Evolutionary conservation across 2,888 invertebrate genomes (phyloP), one percentile per base, ranked within the genome.

Genomic region (Mayetiola destructor): DNA sequence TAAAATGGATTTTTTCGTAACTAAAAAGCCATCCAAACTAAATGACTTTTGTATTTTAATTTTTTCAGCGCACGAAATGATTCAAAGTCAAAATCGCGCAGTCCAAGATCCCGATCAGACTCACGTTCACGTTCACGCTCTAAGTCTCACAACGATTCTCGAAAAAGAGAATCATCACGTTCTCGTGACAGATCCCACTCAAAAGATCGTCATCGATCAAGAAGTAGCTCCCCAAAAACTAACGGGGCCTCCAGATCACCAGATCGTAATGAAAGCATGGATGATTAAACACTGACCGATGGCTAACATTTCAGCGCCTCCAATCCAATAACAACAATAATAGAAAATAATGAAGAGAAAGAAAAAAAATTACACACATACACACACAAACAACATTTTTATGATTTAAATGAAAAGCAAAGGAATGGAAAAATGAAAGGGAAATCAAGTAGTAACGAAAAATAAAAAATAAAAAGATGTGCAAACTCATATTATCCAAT

Each of bases 121-220:
- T 72, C 73, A 8, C 71, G 73, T 56, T 75, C 75, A 12, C 68
- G 71, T 37, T 74, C 75, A 29, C 69, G 73, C 58, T 75, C 75
- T 39, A 71, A 72, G 60, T 72, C 72, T n/a, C 66, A 67, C 35
- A 56, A 56, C 59, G 77, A 77, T 64, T 78, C 80, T 23, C 73
- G 76, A 58, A 77, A 78, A 61, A 75, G 77, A 64, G 71, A 68
- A 67, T 63, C 58, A 42, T 58, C 36, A 56, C 52, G 60, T 67
- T 66, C 35, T 63, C 82, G 82, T 71, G 81, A 82, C 65, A 78
- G 82, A 59, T 85, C 85, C 58, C 79, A 79, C 54, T 84, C 48
- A 3, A 48, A 48, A 48, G 84, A 84, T 69, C 81, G 78, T 53
- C 64, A 66, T 61, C 75, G 75, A 64, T 80, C 79, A 37, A 69